Evolutionary conservation across 2,797 vertebrate genomes (phyloP).

Genomic region (Simalia tracyae): DNA sequence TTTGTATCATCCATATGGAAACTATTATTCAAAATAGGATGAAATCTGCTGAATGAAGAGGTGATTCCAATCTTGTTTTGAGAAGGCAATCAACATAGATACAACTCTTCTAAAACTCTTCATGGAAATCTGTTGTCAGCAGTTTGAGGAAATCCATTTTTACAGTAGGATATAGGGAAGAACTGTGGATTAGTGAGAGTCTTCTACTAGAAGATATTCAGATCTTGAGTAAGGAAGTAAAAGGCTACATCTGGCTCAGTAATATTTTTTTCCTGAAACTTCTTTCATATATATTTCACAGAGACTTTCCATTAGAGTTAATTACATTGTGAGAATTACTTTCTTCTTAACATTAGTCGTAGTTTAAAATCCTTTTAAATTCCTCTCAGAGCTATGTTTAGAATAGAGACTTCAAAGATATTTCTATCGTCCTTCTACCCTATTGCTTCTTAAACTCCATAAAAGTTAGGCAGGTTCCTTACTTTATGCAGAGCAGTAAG

Average conservation of each 20-base stretch:
- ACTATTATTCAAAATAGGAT: background rate
- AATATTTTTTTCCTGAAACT: background rate
- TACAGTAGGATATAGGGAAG: background rate
- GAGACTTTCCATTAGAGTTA: background rate
- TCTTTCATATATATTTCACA: background rate
- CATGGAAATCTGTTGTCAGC: background rate
- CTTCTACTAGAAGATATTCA: background rate
- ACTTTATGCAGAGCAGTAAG: too few relatives aligned
- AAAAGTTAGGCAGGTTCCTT: background rate
- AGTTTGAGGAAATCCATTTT: background rate
- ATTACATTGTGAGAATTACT: background rate
- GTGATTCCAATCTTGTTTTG: background rate
- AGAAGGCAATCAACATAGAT: background rate
- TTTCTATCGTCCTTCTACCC: background rate
- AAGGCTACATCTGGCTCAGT: background rate
- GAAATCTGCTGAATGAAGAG: background rate
- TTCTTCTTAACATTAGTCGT: background rate
- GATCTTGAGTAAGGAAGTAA: background rate
- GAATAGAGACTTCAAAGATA: background rate
- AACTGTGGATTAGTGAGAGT: background rate
- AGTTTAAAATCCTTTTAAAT: background rate
- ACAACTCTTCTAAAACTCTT: background rate
- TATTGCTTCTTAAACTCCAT: background rate
- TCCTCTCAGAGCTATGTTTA: background rate
- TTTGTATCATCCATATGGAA: background rate